phyloP scores from a whole-genome alignment of 2,797 vertebrate genomes.

The Phalloptychus januarius region DNA sequence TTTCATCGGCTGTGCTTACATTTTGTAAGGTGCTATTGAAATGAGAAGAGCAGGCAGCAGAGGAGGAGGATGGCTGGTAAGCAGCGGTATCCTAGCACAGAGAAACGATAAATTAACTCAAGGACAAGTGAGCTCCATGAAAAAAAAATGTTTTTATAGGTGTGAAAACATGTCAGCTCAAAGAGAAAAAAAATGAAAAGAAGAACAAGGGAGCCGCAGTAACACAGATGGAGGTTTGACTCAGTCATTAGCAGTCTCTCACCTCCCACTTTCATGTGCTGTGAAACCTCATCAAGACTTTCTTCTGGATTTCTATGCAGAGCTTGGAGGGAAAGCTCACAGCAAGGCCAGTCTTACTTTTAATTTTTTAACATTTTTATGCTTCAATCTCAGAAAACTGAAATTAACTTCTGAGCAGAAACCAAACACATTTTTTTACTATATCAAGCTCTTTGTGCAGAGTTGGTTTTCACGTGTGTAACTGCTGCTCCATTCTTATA shows the following conservation, averaged over 20 bases:
- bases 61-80: constrained; percentile 8
- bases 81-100: constrained; percentile 11
- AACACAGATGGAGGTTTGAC: constrained; percentile 67
- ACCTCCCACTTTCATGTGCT: constrained; percentile 65
- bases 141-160: constrained; percentile 44
- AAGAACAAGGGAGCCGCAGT: constrained; percentile 15
- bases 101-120: constrained; percentile 16
- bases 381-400: constrained; percentile 9
- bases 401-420: constrained; percentile 1
- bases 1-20: background rate
- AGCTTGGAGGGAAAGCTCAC: constrained; percentile 9
- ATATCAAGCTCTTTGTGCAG: constrained; percentile 4
- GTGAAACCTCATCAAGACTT: constrained; percentile 42
- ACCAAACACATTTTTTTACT: constrained; percentile 5
- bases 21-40: constrained; percentile 10
- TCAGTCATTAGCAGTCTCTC: constrained; percentile 62
- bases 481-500: constrained; percentile 25
- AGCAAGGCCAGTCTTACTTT: background rate
- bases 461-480: constrained; percentile 4
- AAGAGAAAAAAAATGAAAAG: background rate
- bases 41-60: constrained; percentile 4
- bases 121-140: constrained; percentile 33
- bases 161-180: constrained; percentile 39
- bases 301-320: constrained; percentile 26
- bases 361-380: constrained; percentile 1